Conservation (phyloP, 2,113 vertebrate species). For the Serilophus lunatus region DNA sequence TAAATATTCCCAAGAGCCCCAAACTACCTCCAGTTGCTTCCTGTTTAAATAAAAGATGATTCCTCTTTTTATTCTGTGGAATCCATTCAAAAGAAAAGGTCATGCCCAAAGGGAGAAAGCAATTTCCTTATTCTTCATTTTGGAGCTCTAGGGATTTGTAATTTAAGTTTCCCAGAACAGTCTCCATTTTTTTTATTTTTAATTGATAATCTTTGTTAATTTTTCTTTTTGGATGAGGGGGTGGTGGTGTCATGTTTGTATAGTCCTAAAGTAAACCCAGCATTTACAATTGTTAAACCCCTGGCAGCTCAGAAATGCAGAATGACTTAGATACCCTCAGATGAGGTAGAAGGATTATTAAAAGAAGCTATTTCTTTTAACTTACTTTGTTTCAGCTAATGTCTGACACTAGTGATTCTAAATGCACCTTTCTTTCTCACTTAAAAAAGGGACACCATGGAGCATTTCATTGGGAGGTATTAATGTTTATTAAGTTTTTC, state of each 20-base stretch:
- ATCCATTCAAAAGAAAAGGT: constrained; percentile 67
- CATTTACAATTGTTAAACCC: neutral
- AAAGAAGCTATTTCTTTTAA: neutral
- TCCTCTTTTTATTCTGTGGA: constrained; percentile 64
- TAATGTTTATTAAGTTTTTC: neutral
- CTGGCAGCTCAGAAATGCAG: neutral
- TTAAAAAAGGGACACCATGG: neutral
- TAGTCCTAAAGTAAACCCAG: neutral
- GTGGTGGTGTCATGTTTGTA: neutral
- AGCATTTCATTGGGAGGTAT: neutral
- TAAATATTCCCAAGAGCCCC: constrained; percentile 63
- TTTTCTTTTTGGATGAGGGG: neutral
- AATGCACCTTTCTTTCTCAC: neutral
- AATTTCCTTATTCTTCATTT: constrained; percentile 69
- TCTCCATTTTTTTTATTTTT: neutral
- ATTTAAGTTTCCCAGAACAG: constrained; percentile 61
- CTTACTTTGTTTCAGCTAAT: neutral
- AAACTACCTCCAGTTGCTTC: constrained; percentile 65
- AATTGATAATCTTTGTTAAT: constrained; percentile 35
- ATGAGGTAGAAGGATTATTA: neutral
- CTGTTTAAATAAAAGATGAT: constrained; percentile 72
- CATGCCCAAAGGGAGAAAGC: constrained; percentile 63
- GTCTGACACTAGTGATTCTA: neutral
- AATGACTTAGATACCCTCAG: neutral
- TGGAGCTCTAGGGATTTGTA: constrained; percentile 55